Evolutionary conservation across 1,140 invertebrate genomes (phyloP).

Genomic region (Subanguina moxae): DNA sequence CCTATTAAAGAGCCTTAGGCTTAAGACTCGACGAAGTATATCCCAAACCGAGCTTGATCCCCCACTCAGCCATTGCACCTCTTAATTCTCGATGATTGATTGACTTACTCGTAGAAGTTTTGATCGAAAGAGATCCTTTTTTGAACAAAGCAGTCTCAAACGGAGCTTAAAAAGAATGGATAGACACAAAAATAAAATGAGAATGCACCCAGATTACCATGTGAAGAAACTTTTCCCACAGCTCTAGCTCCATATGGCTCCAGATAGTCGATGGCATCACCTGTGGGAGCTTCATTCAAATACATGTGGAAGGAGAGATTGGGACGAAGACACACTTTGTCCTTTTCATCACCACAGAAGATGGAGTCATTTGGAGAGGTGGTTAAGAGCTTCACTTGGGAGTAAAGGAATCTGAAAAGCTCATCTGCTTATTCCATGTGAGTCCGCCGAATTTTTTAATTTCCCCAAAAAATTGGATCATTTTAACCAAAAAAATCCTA

Average conservation of each 20-base stretch:
- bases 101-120: constrained; percentile 7
- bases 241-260: neutral
- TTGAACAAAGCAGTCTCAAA: neutral
- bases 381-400: neutral
- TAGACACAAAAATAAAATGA: neutral
- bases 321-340: neutral
- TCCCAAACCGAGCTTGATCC: too few relatives aligned
- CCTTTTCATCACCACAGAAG: neutral
- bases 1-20: too few relatives aligned
- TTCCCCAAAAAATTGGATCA: neutral
- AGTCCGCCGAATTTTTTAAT: too few relatives aligned
- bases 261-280: constrained; percentile 5
- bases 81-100: neutral
- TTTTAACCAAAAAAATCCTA: neutral
- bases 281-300: neutral
- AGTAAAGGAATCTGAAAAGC: neutral
- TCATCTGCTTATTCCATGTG: too few relatives aligned
- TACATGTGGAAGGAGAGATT: constrained; percentile 14
- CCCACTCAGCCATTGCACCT: neutral
- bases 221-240: neutral
- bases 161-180: neutral
- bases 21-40: too few relatives aligned
- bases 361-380: neutral
- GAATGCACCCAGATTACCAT: neutral
- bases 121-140: constrained; percentile 4